Percentiles rank a stretch among this genome's conserved stretches.
Conservation (phyloP, 2,888 invertebrate species). For the Pachliopta kotzebuea region DNA sequence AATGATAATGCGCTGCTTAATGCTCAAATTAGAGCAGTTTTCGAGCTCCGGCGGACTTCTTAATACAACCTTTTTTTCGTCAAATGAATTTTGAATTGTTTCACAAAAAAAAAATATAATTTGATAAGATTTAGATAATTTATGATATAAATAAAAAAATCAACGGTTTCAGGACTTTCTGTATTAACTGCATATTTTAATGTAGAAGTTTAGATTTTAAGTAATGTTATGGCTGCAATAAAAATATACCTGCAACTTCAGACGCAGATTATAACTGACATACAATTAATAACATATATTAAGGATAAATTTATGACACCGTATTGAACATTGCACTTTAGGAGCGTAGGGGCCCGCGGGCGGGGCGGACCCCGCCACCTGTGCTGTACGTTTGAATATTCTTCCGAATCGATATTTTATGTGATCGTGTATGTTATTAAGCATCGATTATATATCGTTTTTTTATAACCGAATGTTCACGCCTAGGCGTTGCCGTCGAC, state of each 20-base stretch:
- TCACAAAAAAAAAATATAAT: neutral
- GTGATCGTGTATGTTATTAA: conserved; percentile 73
- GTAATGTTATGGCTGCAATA: conserved; percentile 7
- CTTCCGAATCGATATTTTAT: conserved; percentile 75
- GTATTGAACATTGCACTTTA: conserved; percentile 43
- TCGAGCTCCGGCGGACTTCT: conserved; percentile 12
- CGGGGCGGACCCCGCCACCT: conserved; percentile 69
- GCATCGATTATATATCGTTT: conserved; percentile 57
- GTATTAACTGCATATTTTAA: neutral
- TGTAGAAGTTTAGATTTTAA: neutral
- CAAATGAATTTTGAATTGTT: conserved; percentile 14
- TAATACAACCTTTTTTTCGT: conserved; percentile 8
- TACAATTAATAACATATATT: conserved; percentile 43
- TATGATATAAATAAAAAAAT: neutral
- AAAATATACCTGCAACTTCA: conserved; percentile 21
- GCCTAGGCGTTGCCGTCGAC: conserved; percentile 64
- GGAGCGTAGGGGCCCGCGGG: conserved; percentile 63
- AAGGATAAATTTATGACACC: conserved; percentile 53
- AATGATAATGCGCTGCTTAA: conserved; percentile 31
- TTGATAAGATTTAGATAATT: neutral
- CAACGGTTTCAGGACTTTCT: neutral
- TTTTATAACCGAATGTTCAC: conserved; percentile 53
- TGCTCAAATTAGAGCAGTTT: conserved; percentile 32
- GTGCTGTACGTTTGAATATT: conserved; percentile 64
- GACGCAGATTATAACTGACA: conserved; percentile 33